A percentile compares a stretch with the other conserved stretches of the same genome.
Evolutionary conservation across 1,140 invertebrate genomes (phyloP).

Genomic region (Drosophila equinoxialis): DNA sequence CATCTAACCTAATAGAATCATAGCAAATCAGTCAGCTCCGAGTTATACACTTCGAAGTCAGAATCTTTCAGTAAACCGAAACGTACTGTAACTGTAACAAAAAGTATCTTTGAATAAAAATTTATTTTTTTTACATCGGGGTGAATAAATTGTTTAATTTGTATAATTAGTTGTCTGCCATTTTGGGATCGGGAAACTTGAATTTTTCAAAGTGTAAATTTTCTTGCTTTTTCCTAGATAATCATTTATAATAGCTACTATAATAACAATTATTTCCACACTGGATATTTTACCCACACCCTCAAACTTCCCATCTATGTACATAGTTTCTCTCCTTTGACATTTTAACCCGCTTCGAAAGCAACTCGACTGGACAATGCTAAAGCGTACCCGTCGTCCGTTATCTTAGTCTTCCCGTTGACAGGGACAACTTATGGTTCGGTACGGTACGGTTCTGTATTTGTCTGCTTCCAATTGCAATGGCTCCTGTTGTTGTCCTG

Average conservation of each 20-base stretch:
- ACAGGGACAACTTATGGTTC: constrained; percentile 36
- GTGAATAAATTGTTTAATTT: no score
- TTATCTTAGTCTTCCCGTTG: constrained; percentile 13
- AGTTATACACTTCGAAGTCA: no score
- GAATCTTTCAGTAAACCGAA: no score
- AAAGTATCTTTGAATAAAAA: no score
- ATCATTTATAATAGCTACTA: constrained; percentile 18
- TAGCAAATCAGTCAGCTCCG: no score
- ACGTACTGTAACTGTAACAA: no score
- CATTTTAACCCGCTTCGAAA: constrained; percentile 52
- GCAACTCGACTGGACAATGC: constrained; percentile 21
- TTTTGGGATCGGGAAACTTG: no score
- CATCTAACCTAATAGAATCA: no score
- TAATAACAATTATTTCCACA: constrained; percentile 19
- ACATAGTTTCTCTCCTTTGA: neutral
- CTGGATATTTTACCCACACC: neutral
- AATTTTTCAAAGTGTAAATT: neutral
- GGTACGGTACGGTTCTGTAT: neutral
- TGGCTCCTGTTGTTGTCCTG: constrained; percentile 13
- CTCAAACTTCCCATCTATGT: neutral
- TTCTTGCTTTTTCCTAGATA: neutral
- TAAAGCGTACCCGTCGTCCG: neutral
- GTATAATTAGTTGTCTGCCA: no score
- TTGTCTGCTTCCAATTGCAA: constrained; percentile 19
- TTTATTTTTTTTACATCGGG: no score